Base-by-base conservation (phyloP, 2,113 vertebrate species). In the human region DNA sequence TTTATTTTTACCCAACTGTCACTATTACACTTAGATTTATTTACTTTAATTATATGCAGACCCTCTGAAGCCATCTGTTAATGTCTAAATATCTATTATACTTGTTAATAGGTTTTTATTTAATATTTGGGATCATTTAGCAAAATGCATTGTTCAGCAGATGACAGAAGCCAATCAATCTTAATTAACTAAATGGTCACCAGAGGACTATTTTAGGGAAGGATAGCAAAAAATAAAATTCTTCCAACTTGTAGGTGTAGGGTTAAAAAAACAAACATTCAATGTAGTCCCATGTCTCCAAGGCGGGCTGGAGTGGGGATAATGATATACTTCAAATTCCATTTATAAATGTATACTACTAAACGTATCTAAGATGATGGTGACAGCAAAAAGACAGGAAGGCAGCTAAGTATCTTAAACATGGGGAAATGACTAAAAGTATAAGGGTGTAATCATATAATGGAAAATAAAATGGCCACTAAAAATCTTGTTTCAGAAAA, bases 401-500 rank as follows among this genome's bases (percentile, higher is more conserved):
- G 72, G 61, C 82, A 90, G 27, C 35, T 35, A 59, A 83, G 43
- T 68, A 72, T 92, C 23, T 72, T 66, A 91, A 78, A 8, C 40
- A 40, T 25, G 57, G 66, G 32, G 61, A 93, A 88, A 90, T 12
- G 9, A 40, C 16, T 52, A 76, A 85, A 80, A 89, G 57, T 57
- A 70, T 25, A 93, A 94, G 18, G 2, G 20, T 61, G 32, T 70
- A 70, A 43, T 76, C 23, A 91, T 17, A 66, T 14, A 91, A 83
- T 38, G 6, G 66, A 45, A 92, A 16, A 55, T 3, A 3, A 85
- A 79, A 75, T 6, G 48, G 38, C 27, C 17, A 52, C 38, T 76
- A 88, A 94, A 90, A 96, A 64, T 10, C 50, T 81, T 89, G 43
- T 68, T 85, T 48, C 30, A 92, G 80, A 88, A 96, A 96, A 96